Evolutionary conservation across 92 coral and sea anemone species (phyloP), one percentile per base, ranked within the genome.

Genomic region (Umimayanthus chanpuru): DNA sequence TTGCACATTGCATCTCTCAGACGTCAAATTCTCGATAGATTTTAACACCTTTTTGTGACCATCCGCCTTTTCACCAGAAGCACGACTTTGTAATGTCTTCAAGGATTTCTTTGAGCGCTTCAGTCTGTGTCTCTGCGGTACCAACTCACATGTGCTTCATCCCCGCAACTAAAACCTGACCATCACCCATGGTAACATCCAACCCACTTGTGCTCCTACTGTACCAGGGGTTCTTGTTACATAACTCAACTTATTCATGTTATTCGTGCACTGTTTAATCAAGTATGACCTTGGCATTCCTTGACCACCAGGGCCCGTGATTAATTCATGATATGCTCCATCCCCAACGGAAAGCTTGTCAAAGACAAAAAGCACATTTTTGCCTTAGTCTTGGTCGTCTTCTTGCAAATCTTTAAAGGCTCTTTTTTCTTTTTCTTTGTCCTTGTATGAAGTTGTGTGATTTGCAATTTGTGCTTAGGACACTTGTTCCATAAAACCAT

Each of bases 341-440:
- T 93, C 96, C 25, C 94, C 92, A 30, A 93, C 85, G 67, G 93
- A 91, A 86, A 93, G 91, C 81, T 89, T 91, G 85, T 93, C 95
- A 7, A 86, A 73, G 36, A 91, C 40, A 81, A 36, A 91, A 28
- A 93, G 79, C 23, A 93, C 82, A 61, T 81, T 74, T 81, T 93
- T 75, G 20, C 91, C 87, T 77, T 91, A 89, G 44, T 89, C 86
- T 86, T 91, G 83, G 16, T 93, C 91, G n/a, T n/a, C n/a, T n/a
- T n/a, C n/a, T n/a, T n/a, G n/a, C n/a, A n/a, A n/a, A n/a, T n/a
- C n/a, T n/a, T n/a, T n/a, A n/a, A n/a, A n/a, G n/a, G n/a, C n/a
- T n/a, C n/a, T n/a, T n/a, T 28, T 89, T 11, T 82, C 72, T 30
- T 92, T 82, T 25, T 41, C 41, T 8, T 65, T 44, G n/a, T n/a